Percentiles rank a stretch among this genome's conserved stretches.
phyloP scores from a whole-genome alignment of 2,888 invertebrate species.

The Hypselothyrea guttata region DNA sequence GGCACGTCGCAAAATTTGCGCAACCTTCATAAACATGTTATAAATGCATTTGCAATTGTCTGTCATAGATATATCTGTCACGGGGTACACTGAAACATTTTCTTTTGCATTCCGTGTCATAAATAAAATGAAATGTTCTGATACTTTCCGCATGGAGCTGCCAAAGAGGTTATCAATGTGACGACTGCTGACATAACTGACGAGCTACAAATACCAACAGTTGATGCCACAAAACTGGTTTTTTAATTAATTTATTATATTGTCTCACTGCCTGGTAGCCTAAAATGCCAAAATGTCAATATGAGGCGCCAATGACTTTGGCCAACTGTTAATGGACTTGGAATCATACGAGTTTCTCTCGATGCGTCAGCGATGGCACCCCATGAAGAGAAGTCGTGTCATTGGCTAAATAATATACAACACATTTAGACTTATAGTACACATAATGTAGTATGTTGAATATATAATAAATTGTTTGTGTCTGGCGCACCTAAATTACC shows the following conservation, averaged over 20 bases:
- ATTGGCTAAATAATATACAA: background rate
- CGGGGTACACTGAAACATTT: conserved; percentile 23
- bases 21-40: conserved; percentile 12
- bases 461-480: background rate
- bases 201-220: conserved; percentile 14
- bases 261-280: conserved; percentile 1
- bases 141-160: conserved; percentile 44
- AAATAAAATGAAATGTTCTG: conserved; percentile 22
- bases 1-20: conserved; percentile 6
- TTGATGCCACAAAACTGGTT: conserved; percentile 1
- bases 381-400: conserved; percentile 4
- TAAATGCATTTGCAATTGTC: conserved; percentile 2
- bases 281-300: conserved; percentile 12
- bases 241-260: conserved; percentile 27
- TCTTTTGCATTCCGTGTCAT: too few relatives aligned
- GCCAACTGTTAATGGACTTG: conserved; percentile 5
- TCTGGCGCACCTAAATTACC: too few relatives aligned
- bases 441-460: background rate
- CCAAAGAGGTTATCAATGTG: conserved; percentile 31
- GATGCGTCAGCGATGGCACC: conserved; percentile 7
- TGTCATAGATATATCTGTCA: conserved; percentile 23
- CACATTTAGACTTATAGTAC: background rate
- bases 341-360: background rate
- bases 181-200: conserved; percentile 25
- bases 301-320: conserved; percentile 3